Conservation (phyloP, 2,113 vertebrate species). For the Periophthalmus modestus region DNA sequence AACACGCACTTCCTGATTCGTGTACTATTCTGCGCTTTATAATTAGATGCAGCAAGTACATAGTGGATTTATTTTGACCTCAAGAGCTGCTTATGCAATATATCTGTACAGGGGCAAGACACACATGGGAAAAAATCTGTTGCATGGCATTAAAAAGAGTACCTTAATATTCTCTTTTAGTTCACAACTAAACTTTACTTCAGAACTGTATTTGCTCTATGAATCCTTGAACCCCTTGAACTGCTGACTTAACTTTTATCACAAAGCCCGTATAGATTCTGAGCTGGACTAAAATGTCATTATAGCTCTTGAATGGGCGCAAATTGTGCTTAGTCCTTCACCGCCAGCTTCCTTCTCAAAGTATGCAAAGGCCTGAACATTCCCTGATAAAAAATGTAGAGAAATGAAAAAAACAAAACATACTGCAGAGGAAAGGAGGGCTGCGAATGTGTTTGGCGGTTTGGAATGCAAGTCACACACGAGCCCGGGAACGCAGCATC, state of each 20-base stretch:
- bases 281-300: background rate
- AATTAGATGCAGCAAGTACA: too few species aligned
- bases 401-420: conserved; percentile 37
- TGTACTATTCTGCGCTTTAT: too few species aligned
- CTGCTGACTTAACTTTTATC: conserved; percentile 1
- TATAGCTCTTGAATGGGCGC: background rate
- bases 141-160: background rate
- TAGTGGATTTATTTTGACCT: too few species aligned
- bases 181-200: background rate
- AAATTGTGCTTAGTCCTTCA: background rate
- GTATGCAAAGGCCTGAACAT: conserved; percentile 37
- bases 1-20: too few species aligned
- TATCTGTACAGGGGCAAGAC: too few species aligned
- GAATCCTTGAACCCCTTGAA: background rate
- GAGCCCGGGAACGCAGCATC: conserved; percentile 24
- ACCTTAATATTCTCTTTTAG: background rate
- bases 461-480: conserved; percentile 67
- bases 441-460: conserved; percentile 48
- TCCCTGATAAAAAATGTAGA: conserved; percentile 38
- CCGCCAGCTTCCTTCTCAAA: background rate
- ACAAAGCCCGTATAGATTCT: background rate
- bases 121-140: too few species aligned
- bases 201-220: background rate
- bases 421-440: conserved; percentile 59
- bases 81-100: too few species aligned